Evolutionary conservation across 2,888 invertebrate genomes (phyloP).

Genomic region (Tachystola acroxantha): DNA sequence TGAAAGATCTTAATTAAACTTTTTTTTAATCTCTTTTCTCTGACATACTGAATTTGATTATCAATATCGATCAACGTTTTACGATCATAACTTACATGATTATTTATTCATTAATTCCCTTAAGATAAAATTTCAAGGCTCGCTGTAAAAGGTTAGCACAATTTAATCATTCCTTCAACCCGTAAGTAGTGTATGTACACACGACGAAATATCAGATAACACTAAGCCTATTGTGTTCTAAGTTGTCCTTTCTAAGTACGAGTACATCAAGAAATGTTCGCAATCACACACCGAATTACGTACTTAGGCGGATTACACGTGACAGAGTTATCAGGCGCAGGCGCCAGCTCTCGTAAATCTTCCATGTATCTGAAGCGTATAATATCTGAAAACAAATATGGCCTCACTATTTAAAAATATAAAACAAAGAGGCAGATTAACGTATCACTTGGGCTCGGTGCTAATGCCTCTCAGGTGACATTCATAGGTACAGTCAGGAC

Average conservation of each 20-base stretch:
- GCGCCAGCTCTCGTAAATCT: slow-evolving; percentile 73
- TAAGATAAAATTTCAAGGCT: slow-evolving; percentile 28
- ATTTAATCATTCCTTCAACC: slow-evolving; percentile 33
- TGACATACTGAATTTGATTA: too few species aligned
- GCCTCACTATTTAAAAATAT: slow-evolving; percentile 75
- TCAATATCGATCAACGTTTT: too few species aligned
- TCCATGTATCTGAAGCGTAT: slow-evolving; percentile 60
- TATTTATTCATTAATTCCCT: too few species aligned
- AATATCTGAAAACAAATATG: slow-evolving; percentile 76
- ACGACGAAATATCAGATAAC: slow-evolving; percentile 58
- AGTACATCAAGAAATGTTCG: slow-evolving; percentile 58
- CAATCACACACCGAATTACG: slow-evolving; percentile 73
- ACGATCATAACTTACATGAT: too few species aligned
- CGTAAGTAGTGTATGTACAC: slow-evolving; percentile 46
- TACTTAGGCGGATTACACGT: slow-evolving; percentile 69
- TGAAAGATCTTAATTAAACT: too few species aligned
- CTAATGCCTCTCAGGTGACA: slow-evolving; percentile 60
- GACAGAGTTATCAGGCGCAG: slow-evolving; percentile 67
- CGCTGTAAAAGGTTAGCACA: slow-evolving; percentile 22
- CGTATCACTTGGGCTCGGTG: slow-evolving; percentile 60
- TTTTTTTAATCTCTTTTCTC: too few species aligned
- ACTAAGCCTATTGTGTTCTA: slow-evolving; percentile 64
- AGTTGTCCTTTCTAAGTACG: slow-evolving; percentile 52
- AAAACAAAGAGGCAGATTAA: slow-evolving; percentile 75
- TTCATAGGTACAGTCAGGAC: slow-evolving; percentile 62